Base-by-base conservation (phyloP, 2,888 invertebrate species). In the Druceiella hillmani region DNA sequence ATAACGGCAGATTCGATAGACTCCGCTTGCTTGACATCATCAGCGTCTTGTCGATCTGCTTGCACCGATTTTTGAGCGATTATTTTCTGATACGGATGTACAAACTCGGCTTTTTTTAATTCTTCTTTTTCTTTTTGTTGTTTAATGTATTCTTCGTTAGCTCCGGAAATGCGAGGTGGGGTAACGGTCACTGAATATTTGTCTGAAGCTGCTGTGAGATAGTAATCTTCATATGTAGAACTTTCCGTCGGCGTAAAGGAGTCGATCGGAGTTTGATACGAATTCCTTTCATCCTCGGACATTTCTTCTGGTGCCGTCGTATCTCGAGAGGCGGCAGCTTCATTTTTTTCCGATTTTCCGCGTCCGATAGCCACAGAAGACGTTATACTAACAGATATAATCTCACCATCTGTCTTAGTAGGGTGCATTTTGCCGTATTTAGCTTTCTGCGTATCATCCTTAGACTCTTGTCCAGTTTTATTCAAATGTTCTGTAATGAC, bases 361-460 rank as follows among this genome's bases (percentile, higher is more conserved):
- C 76, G 67, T 2, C 71, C 76, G 3, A 78, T 67, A 35, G 75
- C 77, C 10, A 78, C 74, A 4, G 76, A 75, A 5, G 78, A 78
- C 4, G 77, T 77, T 38, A 78, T 75, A 52, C 78, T 68, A 27
- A 78, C 74, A 22, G 69, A 68, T 54, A 70, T 70, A 15, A 70
- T 64, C 57, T 66, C 58, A 59, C 75, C 59, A 53, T 73, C 48
- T n/a, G n/a, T n/a, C n/a, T n/a, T n/a, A n/a, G n/a, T n/a, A n/a
- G n/a, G n/a, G n/a, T n/a, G n/a, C n/a, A n/a, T n/a, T n/a, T n/a
- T n/a, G n/a, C n/a, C n/a, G n/a, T n/a, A n/a, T n/a, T n/a, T n/a
- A n/a, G n/a, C n/a, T n/a, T n/a, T n/a, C n/a, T n/a, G n/a, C n/a
- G n/a, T n/a, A n/a, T n/a, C n/a, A n/a, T n/a, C n/a, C n/a, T n/a